Conservation (phyloP, 1,140 invertebrate species). For the Drosophila ercepeae region DNA sequence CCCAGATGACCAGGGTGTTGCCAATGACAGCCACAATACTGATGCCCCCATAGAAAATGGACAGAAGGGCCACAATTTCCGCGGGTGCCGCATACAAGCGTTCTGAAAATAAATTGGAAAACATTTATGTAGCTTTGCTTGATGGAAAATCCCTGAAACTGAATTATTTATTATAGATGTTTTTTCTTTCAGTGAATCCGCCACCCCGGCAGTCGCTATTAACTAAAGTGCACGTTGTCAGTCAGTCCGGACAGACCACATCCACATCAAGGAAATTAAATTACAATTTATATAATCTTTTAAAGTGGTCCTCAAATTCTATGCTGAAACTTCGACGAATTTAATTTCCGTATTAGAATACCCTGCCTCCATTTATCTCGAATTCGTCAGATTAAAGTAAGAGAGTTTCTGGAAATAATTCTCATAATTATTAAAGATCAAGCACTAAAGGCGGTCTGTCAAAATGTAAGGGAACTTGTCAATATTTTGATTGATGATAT, state of each 20-base stretch:
- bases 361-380: background rate
- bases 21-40: conserved; percentile 92
- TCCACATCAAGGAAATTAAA: conserved; percentile 38
- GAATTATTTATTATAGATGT: too few relatives aligned
- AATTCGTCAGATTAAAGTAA: background rate
- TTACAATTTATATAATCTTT: background rate
- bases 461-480: conserved; percentile 16
- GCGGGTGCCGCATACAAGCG: conserved; percentile 89
- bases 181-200: conserved; percentile 13
- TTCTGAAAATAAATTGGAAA: conserved; percentile 37
- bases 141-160: too few relatives aligned
- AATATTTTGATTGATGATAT: conserved; percentile 43
- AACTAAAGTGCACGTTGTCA: conserved; percentile 37
- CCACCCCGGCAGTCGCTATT: too few relatives aligned
- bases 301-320: background rate
- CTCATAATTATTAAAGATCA: conserved; percentile 32
- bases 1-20: conserved; percentile 92
- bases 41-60: conserved; percentile 91
- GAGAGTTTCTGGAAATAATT: background rate
- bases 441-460: conserved; percentile 20
- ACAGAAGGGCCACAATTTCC: conserved; percentile 89
- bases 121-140: background rate
- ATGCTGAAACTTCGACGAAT: background rate
- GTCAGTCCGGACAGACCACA: background rate
- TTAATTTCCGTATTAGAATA: background rate